A percentile compares a stretch with the other conserved stretches of the same genome.
Conservation (phyloP, 2,113 vertebrate species). For the Prolemur simus region DNA sequence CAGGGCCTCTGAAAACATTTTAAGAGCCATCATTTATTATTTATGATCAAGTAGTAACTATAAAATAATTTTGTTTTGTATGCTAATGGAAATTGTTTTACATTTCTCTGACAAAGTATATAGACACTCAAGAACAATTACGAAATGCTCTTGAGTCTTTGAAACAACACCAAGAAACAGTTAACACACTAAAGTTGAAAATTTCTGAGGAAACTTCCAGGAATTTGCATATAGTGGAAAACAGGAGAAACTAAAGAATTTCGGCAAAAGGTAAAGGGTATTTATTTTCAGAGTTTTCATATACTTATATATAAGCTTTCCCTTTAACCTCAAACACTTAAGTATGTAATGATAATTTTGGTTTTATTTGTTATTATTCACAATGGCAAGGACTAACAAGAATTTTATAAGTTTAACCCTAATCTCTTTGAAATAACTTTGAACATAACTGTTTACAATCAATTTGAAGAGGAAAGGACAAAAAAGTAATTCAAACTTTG, state of each 20-base stretch:
- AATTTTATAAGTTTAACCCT: neutral
- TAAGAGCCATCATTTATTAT: neutral
- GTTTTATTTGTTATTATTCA: neutral
- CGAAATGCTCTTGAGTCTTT: constrained; percentile 68
- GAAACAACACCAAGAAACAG: constrained; percentile 73
- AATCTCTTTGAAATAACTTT: neutral
- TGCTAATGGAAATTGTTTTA: neutral
- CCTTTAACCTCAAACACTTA: neutral
- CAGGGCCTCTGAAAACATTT: neutral
- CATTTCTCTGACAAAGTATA: constrained; percentile 76
- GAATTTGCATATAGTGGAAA: constrained; percentile 57
- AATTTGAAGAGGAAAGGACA: neutral
- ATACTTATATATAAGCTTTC: neutral
- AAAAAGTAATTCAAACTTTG: constrained; percentile 6
- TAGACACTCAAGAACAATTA: constrained; percentile 78
- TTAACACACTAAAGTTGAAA: constrained; percentile 69
- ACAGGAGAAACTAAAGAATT: constrained; percentile 38
- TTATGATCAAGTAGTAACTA: neutral
- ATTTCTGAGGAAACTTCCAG: constrained; percentile 74
- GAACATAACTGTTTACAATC: neutral
- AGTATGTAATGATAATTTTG: neutral
- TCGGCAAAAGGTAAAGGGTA: constrained; percentile 63
- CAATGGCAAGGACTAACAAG: neutral
- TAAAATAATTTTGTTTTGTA: neutral
- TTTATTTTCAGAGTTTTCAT: neutral